phyloP scores from a whole-genome alignment of 2,888 invertebrate genomes.

The Scrobipalpa costella region DNA sequence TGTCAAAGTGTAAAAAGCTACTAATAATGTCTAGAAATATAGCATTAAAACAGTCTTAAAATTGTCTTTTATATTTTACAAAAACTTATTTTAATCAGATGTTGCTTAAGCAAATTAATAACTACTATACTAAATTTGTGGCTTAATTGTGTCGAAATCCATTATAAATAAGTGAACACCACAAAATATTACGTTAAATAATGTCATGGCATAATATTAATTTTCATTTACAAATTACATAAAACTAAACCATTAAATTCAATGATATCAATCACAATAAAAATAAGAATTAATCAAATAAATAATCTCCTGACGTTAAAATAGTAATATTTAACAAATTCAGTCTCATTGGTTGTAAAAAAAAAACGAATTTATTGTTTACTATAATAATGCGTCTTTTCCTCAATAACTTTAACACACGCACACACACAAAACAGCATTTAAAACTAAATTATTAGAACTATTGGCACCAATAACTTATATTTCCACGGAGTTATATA shows the following conservation, averaged over 20 bases:
- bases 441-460: slow-evolving; percentile 25
- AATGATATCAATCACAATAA: slow-evolving; percentile 42
- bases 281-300: slow-evolving; percentile 53
- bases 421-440: slow-evolving; percentile 6
- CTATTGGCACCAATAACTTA: slow-evolving; percentile 16
- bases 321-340: slow-evolving; percentile 73
- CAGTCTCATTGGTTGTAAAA: slow-evolving; percentile 78
- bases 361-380: slow-evolving; percentile 52
- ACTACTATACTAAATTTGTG: slow-evolving; percentile 39
- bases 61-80: slow-evolving; percentile 60
- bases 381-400: slow-evolving; percentile 53
- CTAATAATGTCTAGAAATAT: slow-evolving; percentile 19
- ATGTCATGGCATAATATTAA: slow-evolving; percentile 44
- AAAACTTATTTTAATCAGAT: slow-evolving; percentile 35
- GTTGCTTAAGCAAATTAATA: slow-evolving; percentile 38
- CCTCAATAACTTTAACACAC: slow-evolving; percentile 57
- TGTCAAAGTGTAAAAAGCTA: slow-evolving; percentile 47
- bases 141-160: slow-evolving; percentile 28
- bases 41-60: slow-evolving; percentile 60
- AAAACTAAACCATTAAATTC: slow-evolving; percentile 37
- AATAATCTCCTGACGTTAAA: slow-evolving; percentile 66
- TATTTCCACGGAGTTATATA: no score
- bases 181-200: slow-evolving; percentile 30
- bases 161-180: slow-evolving; percentile 27
- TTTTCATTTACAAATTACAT: slow-evolving; percentile 30